Conservation (phyloP, 2,113 vertebrate genomes). For the Sialia sialis region DNA sequence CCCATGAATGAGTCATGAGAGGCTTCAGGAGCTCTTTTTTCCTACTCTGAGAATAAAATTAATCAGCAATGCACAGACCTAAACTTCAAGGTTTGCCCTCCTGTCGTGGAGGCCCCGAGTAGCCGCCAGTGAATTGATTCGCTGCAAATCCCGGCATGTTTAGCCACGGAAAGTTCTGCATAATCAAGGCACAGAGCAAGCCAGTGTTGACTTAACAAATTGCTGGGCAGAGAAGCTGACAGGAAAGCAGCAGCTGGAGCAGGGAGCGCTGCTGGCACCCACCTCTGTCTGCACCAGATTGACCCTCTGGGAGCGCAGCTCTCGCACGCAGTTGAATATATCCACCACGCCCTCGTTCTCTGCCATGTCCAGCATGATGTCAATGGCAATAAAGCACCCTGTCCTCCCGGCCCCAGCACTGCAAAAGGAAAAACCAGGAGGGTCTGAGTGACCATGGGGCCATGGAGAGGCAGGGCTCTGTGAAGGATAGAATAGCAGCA, state of each 20-base stretch:
- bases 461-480: not conserved
- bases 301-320: conserved; percentile 93
- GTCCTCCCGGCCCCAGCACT: conserved; percentile 94
- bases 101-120: not conserved
- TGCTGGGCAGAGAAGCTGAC: not conserved
- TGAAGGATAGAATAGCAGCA: not conserved
- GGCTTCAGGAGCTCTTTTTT: not conserved
- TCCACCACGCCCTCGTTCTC: conserved; percentile 97
- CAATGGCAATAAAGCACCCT: conserved; percentile 95
- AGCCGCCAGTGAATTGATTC: not conserved
- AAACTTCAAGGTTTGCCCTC: not conserved
- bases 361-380: conserved; percentile 99
- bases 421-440: not conserved
- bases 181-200: not conserved
- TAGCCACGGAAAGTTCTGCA: not conserved
- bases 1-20: conserved; percentile 5
- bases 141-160: not conserved
- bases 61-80: not conserved
- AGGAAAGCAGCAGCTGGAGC: not conserved
- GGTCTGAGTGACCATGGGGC: not conserved
- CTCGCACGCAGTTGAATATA: conserved; percentile 97
- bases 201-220: not conserved
- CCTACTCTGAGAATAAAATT: not conserved
- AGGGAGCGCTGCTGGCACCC: conserved; percentile 21
- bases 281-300: conserved; percentile 98